Conservation (phyloP, 2,888 invertebrate genomes). For the Odontocolon sp. region DNA sequence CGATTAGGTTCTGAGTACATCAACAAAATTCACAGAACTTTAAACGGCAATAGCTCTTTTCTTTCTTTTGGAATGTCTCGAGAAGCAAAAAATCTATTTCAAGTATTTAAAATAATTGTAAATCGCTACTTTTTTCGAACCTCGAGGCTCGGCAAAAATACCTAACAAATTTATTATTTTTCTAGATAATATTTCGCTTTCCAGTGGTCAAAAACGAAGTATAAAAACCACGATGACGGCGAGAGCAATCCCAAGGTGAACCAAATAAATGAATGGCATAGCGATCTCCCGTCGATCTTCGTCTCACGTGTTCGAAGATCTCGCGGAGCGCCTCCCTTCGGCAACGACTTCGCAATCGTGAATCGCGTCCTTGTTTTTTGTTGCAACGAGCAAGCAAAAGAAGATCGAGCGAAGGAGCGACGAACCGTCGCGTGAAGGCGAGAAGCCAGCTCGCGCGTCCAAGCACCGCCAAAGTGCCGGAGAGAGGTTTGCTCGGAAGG, state of each 20-base stretch:
- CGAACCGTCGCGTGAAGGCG: constrained; percentile 16
- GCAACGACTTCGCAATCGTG: neutral
- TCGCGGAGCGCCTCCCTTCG: neutral
- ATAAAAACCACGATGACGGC: neutral
- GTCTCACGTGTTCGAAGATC: neutral
- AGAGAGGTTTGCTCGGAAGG: neutral
- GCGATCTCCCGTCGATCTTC: constrained; percentile 12
- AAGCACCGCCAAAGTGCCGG: constrained; percentile 19
- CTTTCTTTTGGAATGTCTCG: too few relatives aligned
- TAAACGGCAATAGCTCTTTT: too few relatives aligned
- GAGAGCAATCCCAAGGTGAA: neutral
- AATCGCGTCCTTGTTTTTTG: neutral
- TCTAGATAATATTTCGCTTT: neutral
- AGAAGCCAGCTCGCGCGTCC: constrained; percentile 8
- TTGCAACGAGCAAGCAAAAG: neutral
- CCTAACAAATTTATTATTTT: neutral
- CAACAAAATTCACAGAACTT: too few relatives aligned
- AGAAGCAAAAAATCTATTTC: too few relatives aligned
- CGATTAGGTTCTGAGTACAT: too few relatives aligned
- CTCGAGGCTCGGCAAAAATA: neutral
- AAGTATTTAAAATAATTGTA: too few relatives aligned
- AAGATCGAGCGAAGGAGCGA: neutral
- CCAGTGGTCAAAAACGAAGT: neutral
- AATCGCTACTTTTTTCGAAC: too few relatives aligned
- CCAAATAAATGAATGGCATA: constrained; percentile 30